phyloP scores from a whole-genome alignment of 2,888 invertebrate genomes.

The Ceriagrion tenellum region DNA sequence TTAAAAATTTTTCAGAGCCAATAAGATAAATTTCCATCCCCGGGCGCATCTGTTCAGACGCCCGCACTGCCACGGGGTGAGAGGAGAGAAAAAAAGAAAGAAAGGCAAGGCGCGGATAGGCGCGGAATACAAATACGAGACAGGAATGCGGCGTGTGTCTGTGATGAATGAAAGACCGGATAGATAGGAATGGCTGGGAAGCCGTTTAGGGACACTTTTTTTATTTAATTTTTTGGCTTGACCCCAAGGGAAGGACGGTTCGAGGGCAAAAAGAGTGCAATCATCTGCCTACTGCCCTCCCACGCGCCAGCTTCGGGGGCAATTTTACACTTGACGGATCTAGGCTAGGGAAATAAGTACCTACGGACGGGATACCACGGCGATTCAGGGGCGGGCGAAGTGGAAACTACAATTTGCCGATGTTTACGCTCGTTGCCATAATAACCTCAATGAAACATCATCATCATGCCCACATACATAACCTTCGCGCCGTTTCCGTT shows the following conservation, averaged over 20 bases:
- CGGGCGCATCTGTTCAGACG: not conserved
- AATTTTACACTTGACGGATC: constrained; percentile 20
- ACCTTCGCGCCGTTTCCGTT: not conserved
- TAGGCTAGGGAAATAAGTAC: constrained; percentile 18
- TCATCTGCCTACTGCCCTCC: not conserved
- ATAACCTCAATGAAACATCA: not conserved
- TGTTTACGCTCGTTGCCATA: not conserved
- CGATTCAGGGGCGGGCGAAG: not conserved
- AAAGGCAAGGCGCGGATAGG: not conserved
- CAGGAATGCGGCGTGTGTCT: constrained; percentile 2
- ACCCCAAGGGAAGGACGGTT: not conserved
- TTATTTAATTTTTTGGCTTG: not conserved
- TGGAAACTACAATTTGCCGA: too few relatives aligned
- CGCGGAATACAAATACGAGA: constrained; percentile 6
- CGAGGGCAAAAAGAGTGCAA: constrained; percentile 10
- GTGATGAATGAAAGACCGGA: not conserved
- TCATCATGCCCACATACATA: not conserved
- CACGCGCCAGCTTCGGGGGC: not conserved
- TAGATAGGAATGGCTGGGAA: not conserved
- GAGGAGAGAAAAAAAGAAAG: not conserved
- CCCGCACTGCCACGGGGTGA: not conserved
- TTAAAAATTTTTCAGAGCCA: constrained; percentile 16
- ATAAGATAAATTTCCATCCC: constrained; percentile 29
- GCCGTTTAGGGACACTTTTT: not conserved
- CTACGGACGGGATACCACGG: not conserved